Conservation (phyloP, 2,797 vertebrate species). For the Neosilurus hyrtlii region DNA sequence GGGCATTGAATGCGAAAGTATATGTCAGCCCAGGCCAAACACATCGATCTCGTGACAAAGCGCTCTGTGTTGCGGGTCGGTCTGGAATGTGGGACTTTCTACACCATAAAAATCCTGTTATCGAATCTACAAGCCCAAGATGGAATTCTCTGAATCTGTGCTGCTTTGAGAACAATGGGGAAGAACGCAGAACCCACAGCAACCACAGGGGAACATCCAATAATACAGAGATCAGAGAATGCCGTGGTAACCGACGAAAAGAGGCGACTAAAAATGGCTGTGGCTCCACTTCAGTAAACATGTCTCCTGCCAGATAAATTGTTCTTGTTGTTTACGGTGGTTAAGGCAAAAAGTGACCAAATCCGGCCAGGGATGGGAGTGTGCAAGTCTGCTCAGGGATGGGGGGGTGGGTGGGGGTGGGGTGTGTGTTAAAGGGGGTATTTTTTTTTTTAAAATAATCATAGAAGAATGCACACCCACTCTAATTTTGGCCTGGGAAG, state of each 20-base stretch:
- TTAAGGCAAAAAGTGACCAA: constrained; percentile 64
- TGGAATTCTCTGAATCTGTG: constrained; percentile 37
- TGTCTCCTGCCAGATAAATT: constrained; percentile 73
- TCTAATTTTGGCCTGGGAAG: constrained; percentile 41
- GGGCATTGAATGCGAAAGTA: constrained; percentile 37
- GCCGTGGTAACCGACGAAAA: constrained; percentile 70
- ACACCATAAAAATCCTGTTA: constrained; percentile 45
- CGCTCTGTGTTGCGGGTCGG: constrained; percentile 43
- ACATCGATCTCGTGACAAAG: constrained; percentile 46
- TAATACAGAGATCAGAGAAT: constrained; percentile 68
- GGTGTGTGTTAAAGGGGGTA: constrained; percentile 45
- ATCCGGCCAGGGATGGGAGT: constrained; percentile 56
- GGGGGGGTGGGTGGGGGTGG: not conserved
- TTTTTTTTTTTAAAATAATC: constrained; percentile 62
- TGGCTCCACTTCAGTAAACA: constrained; percentile 76
- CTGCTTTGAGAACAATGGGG: constrained; percentile 49
- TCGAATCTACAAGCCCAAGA: constrained; percentile 32
- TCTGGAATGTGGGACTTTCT: constrained; percentile 52
- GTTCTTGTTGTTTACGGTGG: constrained; percentile 77
- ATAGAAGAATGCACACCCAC: constrained; percentile 65
- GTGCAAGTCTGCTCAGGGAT: constrained; percentile 62
- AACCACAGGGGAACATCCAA: constrained; percentile 58
- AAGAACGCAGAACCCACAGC: constrained; percentile 43
- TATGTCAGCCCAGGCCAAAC: constrained; percentile 44
- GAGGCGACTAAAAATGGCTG: constrained; percentile 73